These are phyloP conservation scores for Stomatorhinus ivindoensis DNA, from an alignment of 2,113 vertebrate genomes.

Conservation along the genomic window DNA sequence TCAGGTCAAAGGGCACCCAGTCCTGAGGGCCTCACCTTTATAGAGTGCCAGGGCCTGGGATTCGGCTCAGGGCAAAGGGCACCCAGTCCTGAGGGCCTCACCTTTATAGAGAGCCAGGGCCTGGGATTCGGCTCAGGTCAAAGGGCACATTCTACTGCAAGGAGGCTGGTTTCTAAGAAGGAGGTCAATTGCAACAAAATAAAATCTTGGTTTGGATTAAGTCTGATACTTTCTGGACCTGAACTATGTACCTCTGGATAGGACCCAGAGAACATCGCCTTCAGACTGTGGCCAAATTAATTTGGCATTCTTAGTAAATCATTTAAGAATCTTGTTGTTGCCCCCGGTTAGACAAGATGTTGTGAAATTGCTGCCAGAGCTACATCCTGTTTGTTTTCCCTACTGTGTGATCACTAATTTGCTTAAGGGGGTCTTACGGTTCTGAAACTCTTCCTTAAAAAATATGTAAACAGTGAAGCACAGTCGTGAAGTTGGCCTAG, in stretches of 20 bases:
- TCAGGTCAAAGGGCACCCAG: too few relatives aligned
- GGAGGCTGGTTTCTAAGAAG: background rate
- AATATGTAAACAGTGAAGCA: conserved; percentile 51
- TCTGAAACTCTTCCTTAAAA: conserved; percentile 30
- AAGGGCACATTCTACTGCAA: background rate
- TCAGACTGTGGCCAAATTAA: background rate
- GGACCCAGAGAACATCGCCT: background rate
- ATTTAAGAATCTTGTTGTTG: conserved; percentile 41
- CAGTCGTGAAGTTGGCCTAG: background rate
- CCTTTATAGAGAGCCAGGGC: too few relatives aligned
- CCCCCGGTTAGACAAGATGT: conserved; percentile 50
- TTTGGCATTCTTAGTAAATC: conserved; percentile 16
- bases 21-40: too few relatives aligned
- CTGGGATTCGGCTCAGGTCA: too few relatives aligned
- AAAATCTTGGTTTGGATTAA: background rate
- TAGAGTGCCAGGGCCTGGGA: too few relatives aligned
- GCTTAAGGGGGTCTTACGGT: conserved; percentile 18
- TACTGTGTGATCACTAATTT: conserved; percentile 20
- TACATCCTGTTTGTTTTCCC: conserved; percentile 57
- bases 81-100: too few relatives aligned
- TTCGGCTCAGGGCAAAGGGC: too few relatives aligned
- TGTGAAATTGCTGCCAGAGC: conserved; percentile 18
- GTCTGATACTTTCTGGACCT: background rate
- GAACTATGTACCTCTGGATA: background rate
- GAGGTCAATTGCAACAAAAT: background rate